phyloP scores from a whole-genome alignment of 2,888 invertebrate genomes.

The Cylindroiulus punctatus region DNA sequence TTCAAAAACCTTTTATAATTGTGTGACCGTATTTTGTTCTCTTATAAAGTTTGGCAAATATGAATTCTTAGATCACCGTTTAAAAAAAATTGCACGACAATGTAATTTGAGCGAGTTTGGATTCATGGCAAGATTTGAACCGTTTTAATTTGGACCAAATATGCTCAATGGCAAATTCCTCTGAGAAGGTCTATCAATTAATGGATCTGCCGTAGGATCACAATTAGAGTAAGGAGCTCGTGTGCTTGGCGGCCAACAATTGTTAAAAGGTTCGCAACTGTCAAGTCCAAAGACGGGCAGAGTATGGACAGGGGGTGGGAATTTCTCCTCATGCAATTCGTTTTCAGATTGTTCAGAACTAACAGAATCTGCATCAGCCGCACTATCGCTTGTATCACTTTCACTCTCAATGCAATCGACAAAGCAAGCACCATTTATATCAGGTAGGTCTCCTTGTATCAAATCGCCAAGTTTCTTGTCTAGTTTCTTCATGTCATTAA shows the following conservation, averaged over 20 bases:
- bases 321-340: neutral
- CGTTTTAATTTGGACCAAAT: constrained; percentile 48
- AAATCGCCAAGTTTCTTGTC: neutral
- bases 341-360: neutral
- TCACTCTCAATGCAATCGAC: neutral
- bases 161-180: neutral
- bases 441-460: neutral
- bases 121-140: no score
- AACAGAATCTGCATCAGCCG: neutral
- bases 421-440: neutral
- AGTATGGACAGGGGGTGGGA: neutral
- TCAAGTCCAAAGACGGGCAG: neutral
- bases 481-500: neutral
- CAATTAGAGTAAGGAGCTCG: no score
- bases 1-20: no score
- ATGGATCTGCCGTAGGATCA: neutral
- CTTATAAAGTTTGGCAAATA: no score
- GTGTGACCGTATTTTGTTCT: no score
- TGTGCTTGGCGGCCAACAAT: neutral
- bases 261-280: neutral
- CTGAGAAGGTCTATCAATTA: neutral
- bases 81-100: no score
- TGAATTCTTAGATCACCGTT: no score
- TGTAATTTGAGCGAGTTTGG: no score
- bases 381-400: neutral